A percentile compares a stretch with the other conserved stretches of the same genome.
phyloP scores from a whole-genome alignment of 2,888 invertebrate species.

The Philhelius pedissequus region DNA sequence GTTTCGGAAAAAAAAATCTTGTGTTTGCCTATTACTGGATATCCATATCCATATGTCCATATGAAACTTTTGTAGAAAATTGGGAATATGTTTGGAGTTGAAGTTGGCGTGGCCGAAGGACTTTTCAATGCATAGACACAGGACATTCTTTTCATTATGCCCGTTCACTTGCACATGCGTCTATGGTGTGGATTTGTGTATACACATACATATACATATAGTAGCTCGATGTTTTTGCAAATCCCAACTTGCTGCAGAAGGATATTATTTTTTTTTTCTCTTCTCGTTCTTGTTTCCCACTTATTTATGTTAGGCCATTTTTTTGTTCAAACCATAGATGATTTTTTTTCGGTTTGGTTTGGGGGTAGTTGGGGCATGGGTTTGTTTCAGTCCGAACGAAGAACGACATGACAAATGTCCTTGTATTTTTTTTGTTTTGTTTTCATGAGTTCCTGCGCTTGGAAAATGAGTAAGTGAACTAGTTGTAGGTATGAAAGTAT shows the following conservation, averaged over 20 bases:
- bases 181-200: slow-evolving; percentile 6
- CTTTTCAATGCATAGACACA: slow-evolving; percentile 38
- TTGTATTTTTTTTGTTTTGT: slow-evolving; percentile 4
- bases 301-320: slow-evolving; percentile 40
- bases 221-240: slow-evolving; percentile 42
- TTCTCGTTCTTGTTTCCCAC: slow-evolving; percentile 15
- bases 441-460: slow-evolving; percentile 29
- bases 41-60: too few relatives aligned
- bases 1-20: background rate
- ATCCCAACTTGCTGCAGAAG: slow-evolving; percentile 43
- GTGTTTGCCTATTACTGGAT: background rate
- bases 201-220: too few relatives aligned
- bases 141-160: slow-evolving; percentile 48
- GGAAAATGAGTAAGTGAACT: slow-evolving; percentile 32
- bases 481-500: background rate
- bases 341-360: background rate
- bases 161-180: slow-evolving; percentile 31
- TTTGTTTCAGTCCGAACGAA: slow-evolving; percentile 4
- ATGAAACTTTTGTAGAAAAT: slow-evolving; percentile 38
- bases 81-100: background rate
- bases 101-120: slow-evolving; percentile 32
- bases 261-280: slow-evolving; percentile 30
- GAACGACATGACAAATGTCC: slow-evolving; percentile 49
- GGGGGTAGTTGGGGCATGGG: background rate
- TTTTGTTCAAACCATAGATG: slow-evolving; percentile 19